Evolutionary conservation across 2,797 vertebrate species (phyloP).

Genomic region (Gambusia yucatana): DNA sequence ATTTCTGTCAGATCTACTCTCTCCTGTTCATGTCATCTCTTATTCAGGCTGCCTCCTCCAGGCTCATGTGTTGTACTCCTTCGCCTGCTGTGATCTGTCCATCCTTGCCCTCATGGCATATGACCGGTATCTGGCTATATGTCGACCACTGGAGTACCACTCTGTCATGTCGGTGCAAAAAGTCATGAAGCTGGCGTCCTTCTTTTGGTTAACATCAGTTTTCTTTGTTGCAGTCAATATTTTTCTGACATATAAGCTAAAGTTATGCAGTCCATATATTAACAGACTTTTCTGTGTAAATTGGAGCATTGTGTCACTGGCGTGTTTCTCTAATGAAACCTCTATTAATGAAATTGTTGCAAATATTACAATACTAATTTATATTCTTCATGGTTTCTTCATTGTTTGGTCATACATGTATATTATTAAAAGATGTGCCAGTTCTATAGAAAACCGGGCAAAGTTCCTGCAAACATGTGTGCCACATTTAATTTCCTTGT

Average conservation of each 20-base stretch:
- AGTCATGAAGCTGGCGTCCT: constrained; percentile 11
- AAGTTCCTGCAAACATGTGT: constrained; percentile 67
- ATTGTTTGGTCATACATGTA: constrained; percentile 53
- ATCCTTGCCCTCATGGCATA: constrained; percentile 57
- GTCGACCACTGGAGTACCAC: constrained; percentile 49
- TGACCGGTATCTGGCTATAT: constrained; percentile 64
- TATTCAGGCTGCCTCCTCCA: constrained; percentile 54
- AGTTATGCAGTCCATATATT: constrained; percentile 37
- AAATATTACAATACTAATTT: constrained; percentile 31
- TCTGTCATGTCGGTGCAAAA: constrained; percentile 46
- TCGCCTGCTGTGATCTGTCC: constrained; percentile 33
- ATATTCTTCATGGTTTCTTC: constrained; percentile 7
- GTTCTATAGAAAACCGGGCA: constrained; percentile 41
- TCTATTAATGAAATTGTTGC: not conserved
- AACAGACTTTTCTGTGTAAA: constrained; percentile 37
- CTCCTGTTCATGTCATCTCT: constrained; percentile 50
- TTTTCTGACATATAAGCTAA: constrained; percentile 33
- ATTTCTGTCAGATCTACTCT: constrained; percentile 57
- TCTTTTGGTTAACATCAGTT: constrained; percentile 30
- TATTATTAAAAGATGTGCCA: constrained; percentile 44
- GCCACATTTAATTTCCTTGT: constrained; percentile 46
- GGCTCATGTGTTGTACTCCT: constrained; percentile 42
- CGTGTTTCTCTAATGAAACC: constrained; percentile 41
- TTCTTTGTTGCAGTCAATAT: constrained; percentile 1
- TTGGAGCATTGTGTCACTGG: constrained; percentile 49